phyloP scores from a whole-genome alignment of 2,797 vertebrate genomes.

The Cynopterus sphinx region DNA sequence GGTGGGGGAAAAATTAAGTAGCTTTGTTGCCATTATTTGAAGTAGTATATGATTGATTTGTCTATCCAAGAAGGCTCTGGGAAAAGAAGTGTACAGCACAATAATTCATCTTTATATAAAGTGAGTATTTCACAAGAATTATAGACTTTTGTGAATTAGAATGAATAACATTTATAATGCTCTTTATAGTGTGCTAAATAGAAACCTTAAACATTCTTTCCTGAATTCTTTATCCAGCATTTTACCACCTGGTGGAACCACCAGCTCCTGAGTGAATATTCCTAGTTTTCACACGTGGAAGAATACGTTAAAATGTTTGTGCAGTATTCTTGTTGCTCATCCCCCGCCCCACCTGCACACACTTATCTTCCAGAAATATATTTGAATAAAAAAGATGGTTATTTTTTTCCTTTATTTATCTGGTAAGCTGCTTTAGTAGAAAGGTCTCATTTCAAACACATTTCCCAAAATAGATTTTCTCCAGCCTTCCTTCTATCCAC shows the following conservation, averaged over 20 bases:
- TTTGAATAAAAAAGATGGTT: slow-evolving; percentile 22
- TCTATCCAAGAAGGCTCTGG: slow-evolving; percentile 41
- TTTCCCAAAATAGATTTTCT: slow-evolving; percentile 12
- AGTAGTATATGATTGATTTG: slow-evolving; percentile 40
- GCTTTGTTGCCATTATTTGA: not conserved
- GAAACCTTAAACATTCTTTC: slow-evolving; percentile 58
- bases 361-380: slow-evolving; percentile 58
- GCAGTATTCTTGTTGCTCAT: not conserved
- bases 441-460: slow-evolving; percentile 46
- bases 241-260: slow-evolving; percentile 60
- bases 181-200: slow-evolving; percentile 40
- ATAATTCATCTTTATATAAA: slow-evolving; percentile 62
- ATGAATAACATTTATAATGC: slow-evolving; percentile 63
- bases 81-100: slow-evolving; percentile 32
- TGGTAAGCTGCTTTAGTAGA: slow-evolving; percentile 7
- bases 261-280: not conserved
- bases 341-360: not conserved
- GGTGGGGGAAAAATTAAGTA: not conserved
- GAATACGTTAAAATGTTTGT: not conserved
- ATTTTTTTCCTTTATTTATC: slow-evolving; percentile 31
- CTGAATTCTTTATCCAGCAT: slow-evolving; percentile 65
- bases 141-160: slow-evolving; percentile 69
- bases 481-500: not conserved
- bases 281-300: slow-evolving; percentile 43
- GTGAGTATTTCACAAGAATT: slow-evolving; percentile 69